Conservation (phyloP, 2,113 vertebrate genomes). For the Odobenus rosmarus region DNA sequence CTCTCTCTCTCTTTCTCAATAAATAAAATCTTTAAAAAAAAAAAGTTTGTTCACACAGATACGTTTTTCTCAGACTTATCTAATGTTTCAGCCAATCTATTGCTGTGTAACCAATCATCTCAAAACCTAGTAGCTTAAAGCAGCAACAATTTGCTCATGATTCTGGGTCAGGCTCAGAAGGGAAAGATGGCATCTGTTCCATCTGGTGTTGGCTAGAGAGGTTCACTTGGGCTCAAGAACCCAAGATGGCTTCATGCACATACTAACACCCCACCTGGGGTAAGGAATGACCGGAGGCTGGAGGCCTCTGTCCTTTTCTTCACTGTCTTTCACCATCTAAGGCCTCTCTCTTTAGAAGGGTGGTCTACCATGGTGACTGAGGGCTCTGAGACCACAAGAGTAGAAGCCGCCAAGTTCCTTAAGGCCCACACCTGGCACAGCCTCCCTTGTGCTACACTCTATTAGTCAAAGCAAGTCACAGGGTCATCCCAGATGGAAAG, state of each 20-base stretch:
- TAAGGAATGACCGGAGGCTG: not conserved
- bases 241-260: not conserved
- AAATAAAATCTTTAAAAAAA: not conserved
- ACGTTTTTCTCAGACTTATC: not conserved
- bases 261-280: not conserved
- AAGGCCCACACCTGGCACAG: not conserved
- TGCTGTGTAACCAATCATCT: not conserved
- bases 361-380: not conserved
- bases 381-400: not conserved
- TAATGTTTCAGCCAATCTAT: not conserved
- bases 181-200: not conserved
- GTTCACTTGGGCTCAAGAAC: not conserved
- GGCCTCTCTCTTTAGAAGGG: not conserved
- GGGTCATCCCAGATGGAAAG: not conserved
- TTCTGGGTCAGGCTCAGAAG: not conserved
- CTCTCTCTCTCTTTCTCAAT: not conserved
- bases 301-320: not conserved
- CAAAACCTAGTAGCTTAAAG: not conserved
- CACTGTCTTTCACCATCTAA: not conserved
- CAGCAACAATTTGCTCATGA: not conserved
- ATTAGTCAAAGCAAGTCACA: not conserved
- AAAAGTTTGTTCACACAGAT: not conserved
- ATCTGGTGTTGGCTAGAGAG: not conserved
- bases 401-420: not conserved
- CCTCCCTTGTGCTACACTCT: not conserved